Evolutionary conservation across 2,888 invertebrate genomes (phyloP), one percentile per base, ranked within the genome.

Genomic region (Aphodius granarius): DNA sequence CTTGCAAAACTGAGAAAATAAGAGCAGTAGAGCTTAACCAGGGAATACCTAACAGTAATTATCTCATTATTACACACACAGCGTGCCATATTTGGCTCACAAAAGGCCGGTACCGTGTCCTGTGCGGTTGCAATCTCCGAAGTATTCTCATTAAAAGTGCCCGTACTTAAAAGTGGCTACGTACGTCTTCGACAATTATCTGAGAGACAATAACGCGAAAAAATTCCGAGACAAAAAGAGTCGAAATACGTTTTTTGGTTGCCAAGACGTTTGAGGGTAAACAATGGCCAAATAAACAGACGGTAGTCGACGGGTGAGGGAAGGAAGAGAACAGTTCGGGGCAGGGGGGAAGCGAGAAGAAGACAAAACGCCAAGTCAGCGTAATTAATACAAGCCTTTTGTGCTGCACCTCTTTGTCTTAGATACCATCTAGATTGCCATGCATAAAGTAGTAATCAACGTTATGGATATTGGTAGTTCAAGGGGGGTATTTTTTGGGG

Each of bases 381-480:
- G 81, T 80, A 81, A 82, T 82, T 82, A 82, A 82, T 81, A 81
- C 78, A 68, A 15, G 77, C 79, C n/a, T 79, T 81, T 81, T 80
- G 79, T 80, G 80, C 80, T 81, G 80, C 80, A 78, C 80, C 81
- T 79, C 81, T 76, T 80, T 81, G 80, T 81, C 78, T 78, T 75
- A 78, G 81, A 81, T 81, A 79, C 70, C 75, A 82, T 81, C 80
- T 79, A 80, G 78, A 81, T 81, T 75, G 76, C 73, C 72, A 72
- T 76, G 75, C 78, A 75, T 76, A 78, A 78, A n/a, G n/a, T n/a
- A n/a, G 78, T 78, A 78, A 78, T 78, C 78, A 72, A 62, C 68
- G 43, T 76, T 74, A 72, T 75, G 74, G 72, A 72, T 70, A 70
- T 23, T 62, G 62, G 66, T 71, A 72, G 43, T 43, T 43, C 43